These are phyloP conservation scores for Chrysomela aeneicollis DNA, from an alignment of 2,888 invertebrate species.

Conservation along the genomic window DNA sequence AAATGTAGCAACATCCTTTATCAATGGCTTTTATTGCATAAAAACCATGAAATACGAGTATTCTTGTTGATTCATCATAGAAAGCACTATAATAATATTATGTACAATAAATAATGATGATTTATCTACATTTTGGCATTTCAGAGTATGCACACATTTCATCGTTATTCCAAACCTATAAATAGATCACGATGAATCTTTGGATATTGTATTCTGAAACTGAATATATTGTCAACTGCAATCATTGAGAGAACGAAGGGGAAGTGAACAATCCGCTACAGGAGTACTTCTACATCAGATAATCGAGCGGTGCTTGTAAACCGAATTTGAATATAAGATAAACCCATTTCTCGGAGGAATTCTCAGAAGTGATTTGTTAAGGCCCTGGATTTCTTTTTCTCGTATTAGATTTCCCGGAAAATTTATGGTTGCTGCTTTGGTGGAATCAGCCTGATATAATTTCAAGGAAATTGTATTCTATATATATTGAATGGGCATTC, in stretches of 20 bases:
- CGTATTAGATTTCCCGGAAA: background rate
- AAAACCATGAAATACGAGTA: too few species aligned
- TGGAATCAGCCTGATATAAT: background rate
- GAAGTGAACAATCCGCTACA: background rate
- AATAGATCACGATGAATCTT: too few species aligned
- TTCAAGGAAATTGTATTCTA: background rate
- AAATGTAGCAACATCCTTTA: too few species aligned
- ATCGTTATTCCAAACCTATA: too few species aligned
- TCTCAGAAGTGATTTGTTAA: constrained; percentile 19
- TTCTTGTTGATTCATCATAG: too few species aligned
- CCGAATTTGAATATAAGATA: constrained; percentile 3
- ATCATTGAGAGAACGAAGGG: background rate
- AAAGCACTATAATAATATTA: too few species aligned
- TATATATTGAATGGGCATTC: background rate
- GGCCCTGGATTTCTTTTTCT: background rate
- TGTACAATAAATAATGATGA: too few species aligned
- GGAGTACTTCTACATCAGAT: background rate
- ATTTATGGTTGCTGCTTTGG: background rate
- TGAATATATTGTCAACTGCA: too few species aligned
- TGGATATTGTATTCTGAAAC: too few species aligned
- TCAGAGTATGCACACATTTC: too few species aligned
- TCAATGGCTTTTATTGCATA: too few species aligned
- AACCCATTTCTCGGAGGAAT: background rate
- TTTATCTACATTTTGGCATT: too few species aligned
- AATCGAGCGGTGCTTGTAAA: background rate